Evolutionary conservation across 1,140 invertebrate species (phyloP).

Genomic region (Drosophila pallidifrons): DNA sequence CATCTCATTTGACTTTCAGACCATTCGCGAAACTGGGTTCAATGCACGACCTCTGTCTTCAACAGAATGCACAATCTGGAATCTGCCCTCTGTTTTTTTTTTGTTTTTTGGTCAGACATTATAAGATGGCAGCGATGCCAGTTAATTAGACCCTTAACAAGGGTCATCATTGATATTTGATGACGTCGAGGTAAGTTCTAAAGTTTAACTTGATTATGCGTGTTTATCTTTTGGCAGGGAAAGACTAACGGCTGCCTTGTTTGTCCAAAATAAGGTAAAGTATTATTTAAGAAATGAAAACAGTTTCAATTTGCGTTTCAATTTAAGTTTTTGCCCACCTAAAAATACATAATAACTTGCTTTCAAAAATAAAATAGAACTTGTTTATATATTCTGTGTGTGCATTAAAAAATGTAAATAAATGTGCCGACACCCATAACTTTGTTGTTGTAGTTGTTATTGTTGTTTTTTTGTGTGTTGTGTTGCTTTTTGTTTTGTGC

Average conservation of each 20-base stretch:
- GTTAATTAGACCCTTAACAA: constrained; percentile 62
- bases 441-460: constrained; percentile 12
- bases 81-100: constrained; percentile 28
- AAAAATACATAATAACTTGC: constrained; percentile 33
- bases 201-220: constrained; percentile 12
- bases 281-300: constrained; percentile 12
- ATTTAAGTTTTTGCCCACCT: constrained; percentile 27
- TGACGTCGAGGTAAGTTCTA: constrained; percentile 11
- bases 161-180: constrained; percentile 63
- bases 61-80: constrained; percentile 27
- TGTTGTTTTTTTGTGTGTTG: not conserved
- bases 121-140: constrained; percentile 40
- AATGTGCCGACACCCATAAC: constrained; percentile 53
- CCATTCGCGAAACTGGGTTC: constrained; percentile 42
- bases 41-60: constrained; percentile 44
- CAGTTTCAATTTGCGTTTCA: constrained; percentile 31
- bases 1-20: constrained; percentile 28
- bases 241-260: not conserved
- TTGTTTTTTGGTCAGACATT: constrained; percentile 35
- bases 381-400: constrained; percentile 58
- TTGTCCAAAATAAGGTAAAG: not conserved
- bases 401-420: constrained; percentile 79
- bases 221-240: constrained; percentile 10
- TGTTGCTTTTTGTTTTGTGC: constrained; percentile 8
- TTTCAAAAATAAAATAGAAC: constrained; percentile 50